phyloP scores from a whole-genome alignment of 2,113 vertebrate genomes.

The Halichoeres trimaculatus region DNA sequence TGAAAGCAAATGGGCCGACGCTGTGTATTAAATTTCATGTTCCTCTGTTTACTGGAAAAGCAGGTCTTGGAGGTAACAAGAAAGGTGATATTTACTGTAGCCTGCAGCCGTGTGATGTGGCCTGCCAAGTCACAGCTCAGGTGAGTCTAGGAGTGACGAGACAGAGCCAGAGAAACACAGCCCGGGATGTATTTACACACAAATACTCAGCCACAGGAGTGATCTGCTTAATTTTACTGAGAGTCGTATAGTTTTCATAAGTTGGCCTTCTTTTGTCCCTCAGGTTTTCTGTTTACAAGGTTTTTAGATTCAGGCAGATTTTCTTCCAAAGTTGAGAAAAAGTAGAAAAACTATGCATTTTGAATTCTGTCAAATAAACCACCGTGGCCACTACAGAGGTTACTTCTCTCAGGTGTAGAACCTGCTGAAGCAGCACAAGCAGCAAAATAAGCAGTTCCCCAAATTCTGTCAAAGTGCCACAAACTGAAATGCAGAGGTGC shows the following conservation, averaged over 20 bases:
- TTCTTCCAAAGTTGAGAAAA: too few species aligned
- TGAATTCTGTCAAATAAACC: too few species aligned
- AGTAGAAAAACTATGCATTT: too few species aligned
- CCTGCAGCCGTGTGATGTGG: constrained; percentile 59
- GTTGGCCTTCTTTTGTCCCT: background rate
- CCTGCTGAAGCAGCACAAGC: too few species aligned
- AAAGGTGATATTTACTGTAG: constrained; percentile 85
- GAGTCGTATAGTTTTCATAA: background rate
- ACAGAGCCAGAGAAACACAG: background rate
- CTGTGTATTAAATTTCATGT: constrained; percentile 79
- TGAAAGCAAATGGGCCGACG: constrained; percentile 77
- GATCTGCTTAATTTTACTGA: background rate
- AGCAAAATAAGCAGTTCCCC: too few species aligned
- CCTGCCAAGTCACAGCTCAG: constrained; percentile 69
- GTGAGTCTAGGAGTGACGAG: constrained; percentile 42
- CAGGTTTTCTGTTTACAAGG: too few species aligned
- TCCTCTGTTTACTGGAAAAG: constrained; percentile 84
- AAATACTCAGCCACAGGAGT: background rate
- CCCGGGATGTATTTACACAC: background rate
- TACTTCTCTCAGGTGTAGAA: too few species aligned
- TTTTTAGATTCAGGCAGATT: too few species aligned
- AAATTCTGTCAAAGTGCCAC: too few species aligned
- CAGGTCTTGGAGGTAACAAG: constrained; percentile 82
- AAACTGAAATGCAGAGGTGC: too few species aligned
- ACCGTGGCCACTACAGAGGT: too few species aligned